A percentile compares a stretch with the other conserved stretches of the same genome.
Conservation (phyloP, 1,140 invertebrate genomes). For the Leguminivora glycinivorella region DNA sequence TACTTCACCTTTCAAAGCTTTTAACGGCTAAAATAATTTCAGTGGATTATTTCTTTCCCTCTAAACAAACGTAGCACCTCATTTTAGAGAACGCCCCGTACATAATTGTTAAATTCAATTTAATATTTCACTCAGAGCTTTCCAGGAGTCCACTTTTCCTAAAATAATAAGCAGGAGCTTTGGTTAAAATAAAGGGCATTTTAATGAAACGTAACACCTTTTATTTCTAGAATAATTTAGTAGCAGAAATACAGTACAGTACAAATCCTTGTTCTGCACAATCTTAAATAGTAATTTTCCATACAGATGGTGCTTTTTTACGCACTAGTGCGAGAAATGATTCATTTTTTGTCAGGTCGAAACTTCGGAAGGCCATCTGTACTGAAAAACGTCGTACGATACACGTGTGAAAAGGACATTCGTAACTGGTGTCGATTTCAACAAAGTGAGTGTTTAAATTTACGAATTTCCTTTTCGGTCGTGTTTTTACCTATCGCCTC, state of each 20-base stretch:
- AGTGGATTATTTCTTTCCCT: not conserved
- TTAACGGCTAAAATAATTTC: not conserved
- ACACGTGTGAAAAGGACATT: too few relatives aligned
- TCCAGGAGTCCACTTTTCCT: not conserved
- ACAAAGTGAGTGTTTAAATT: too few relatives aligned
- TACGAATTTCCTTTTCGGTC: too few relatives aligned
- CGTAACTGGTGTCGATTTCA: too few relatives aligned
- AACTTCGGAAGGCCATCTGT: too few relatives aligned
- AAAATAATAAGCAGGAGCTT: not conserved
- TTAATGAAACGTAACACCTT: not conserved
- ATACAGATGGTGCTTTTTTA: too few relatives aligned
- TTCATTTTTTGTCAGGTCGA: too few relatives aligned
- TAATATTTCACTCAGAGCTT: not conserved
- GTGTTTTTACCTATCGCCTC: too few relatives aligned
- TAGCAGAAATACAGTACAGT: not conserved
- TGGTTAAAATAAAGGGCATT: not conserved
- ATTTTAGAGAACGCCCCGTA: not conserved
- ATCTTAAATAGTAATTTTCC: too few relatives aligned
- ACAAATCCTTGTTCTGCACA: too few relatives aligned
- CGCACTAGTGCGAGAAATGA: too few relatives aligned
- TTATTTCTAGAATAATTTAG: not conserved
- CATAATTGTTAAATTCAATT: slow-evolving; percentile 23
- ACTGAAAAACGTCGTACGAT: too few relatives aligned
- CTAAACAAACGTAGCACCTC: not conserved
- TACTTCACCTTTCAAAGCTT: not conserved